These are phyloP conservation scores for Andrena hattorfiana DNA, from an alignment of 2,888 invertebrate species.

Conservation along the genomic window DNA sequence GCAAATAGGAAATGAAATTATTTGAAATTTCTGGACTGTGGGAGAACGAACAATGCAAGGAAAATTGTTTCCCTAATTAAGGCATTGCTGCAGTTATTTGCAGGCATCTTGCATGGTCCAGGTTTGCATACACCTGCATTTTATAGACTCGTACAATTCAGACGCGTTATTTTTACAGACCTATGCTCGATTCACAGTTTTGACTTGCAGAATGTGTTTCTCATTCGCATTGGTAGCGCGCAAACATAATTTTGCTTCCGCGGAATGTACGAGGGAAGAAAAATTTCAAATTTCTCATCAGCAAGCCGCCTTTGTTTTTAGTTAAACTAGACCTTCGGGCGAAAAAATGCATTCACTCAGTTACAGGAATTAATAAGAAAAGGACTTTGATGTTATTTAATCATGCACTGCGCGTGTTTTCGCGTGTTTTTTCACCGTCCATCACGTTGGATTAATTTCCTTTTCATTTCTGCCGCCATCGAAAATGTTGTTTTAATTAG, in stretches of 20 bases:
- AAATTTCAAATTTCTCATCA: no score
- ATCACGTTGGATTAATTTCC: conserved; percentile 1
- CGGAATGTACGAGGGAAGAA: neutral
- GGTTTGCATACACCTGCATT: neutral
- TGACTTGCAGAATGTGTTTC: neutral
- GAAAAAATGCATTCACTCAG: no score
- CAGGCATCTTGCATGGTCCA: neutral
- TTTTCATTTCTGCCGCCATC: neutral
- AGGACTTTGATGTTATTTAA: conserved; percentile 8
- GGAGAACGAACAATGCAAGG: no score
- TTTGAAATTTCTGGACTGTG: no score
- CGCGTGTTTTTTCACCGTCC: neutral
- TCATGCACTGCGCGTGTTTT: neutral
- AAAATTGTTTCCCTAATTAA: no score
- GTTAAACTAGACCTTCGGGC: no score
- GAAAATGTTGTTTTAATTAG: conserved; percentile 20
- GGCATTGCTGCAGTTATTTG: no score
- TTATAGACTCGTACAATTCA: neutral
- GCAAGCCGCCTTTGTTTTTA: no score
- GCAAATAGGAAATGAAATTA: no score
- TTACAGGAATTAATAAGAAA: neutral
- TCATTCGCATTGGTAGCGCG: neutral
- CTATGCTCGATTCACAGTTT: neutral
- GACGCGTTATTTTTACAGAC: neutral
- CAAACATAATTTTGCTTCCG: neutral